phyloP scores from a whole-genome alignment of 2,113 vertebrate species.

The Phylloscopus whistleri region DNA sequence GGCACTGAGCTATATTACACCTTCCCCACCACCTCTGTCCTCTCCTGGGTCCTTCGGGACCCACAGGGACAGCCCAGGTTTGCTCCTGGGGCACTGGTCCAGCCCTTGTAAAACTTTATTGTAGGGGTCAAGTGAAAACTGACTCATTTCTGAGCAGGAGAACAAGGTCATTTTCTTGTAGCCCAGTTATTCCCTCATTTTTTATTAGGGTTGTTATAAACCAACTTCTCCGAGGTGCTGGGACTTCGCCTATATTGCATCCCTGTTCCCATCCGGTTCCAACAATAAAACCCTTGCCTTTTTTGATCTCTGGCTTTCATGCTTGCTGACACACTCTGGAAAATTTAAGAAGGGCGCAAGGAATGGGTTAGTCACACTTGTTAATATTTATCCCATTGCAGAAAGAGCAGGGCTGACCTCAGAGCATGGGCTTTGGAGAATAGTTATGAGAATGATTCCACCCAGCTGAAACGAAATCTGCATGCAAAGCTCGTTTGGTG shows the following conservation, averaged over 20 bases:
- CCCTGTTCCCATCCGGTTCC: constrained; percentile 23
- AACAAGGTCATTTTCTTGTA: constrained; percentile 1
- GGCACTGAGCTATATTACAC: neutral
- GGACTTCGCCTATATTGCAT: neutral
- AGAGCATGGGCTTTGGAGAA: constrained; percentile 57
- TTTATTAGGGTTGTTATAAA: constrained; percentile 9
- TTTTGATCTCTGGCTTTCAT: constrained; percentile 53
- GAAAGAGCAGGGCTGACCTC: constrained; percentile 58
- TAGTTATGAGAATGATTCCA: constrained; percentile 44
- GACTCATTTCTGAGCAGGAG: neutral
- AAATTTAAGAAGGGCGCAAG: constrained; percentile 60
- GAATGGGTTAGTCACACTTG: constrained; percentile 69
- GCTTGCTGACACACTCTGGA: constrained; percentile 48
- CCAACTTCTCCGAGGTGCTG: neutral
- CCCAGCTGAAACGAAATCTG: constrained; percentile 57
- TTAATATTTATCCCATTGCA: constrained; percentile 61
- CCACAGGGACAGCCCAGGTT: neutral
- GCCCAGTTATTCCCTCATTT: neutral
- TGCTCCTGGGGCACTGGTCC: neutral
- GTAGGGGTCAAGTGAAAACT: neutral
- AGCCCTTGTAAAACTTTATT: neutral
- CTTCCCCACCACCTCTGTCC: neutral
- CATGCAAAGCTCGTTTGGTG: constrained; percentile 47
- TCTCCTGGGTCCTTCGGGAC: neutral
- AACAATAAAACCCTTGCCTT: constrained; percentile 11